Evolutionary conservation across 2,888 invertebrate species (phyloP).

Genomic region (Dolichopus griseipennis): DNA sequence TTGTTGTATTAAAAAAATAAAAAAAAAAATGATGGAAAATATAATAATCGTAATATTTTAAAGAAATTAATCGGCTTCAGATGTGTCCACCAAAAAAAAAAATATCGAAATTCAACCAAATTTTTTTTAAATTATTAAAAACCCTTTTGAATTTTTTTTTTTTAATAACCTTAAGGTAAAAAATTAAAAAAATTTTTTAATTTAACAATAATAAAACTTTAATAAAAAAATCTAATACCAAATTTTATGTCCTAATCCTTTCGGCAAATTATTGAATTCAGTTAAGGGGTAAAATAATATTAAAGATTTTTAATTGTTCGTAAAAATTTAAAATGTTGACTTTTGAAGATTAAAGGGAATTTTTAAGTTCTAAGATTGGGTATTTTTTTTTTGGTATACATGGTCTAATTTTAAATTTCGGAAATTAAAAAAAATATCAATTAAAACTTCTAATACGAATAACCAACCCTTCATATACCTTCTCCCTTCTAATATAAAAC

Average conservation of each 20-base stretch:
- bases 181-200: too few relatives aligned
- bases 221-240: not conserved
- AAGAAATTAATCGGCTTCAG: constrained; percentile 1
- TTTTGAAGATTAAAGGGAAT: not conserved
- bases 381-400: too few relatives aligned
- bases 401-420: too few relatives aligned
- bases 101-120: not conserved
- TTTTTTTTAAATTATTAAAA: too few relatives aligned
- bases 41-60: not conserved
- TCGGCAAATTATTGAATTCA: not conserved
- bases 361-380: not conserved
- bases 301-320: not conserved
- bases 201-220: too few relatives aligned
- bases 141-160: not conserved
- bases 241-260: not conserved
- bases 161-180: not conserved
- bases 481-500: too few relatives aligned
- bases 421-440: too few relatives aligned
- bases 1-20: not conserved
- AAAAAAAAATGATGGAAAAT: not conserved
- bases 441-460: too few relatives aligned
- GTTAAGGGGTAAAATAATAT: not conserved
- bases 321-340: not conserved
- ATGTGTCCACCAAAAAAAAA: not conserved
- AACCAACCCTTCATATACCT: too few relatives aligned